phyloP scores from a whole-genome alignment of 1,140 invertebrate species.

The Drosophila parabipectinata region DNA sequence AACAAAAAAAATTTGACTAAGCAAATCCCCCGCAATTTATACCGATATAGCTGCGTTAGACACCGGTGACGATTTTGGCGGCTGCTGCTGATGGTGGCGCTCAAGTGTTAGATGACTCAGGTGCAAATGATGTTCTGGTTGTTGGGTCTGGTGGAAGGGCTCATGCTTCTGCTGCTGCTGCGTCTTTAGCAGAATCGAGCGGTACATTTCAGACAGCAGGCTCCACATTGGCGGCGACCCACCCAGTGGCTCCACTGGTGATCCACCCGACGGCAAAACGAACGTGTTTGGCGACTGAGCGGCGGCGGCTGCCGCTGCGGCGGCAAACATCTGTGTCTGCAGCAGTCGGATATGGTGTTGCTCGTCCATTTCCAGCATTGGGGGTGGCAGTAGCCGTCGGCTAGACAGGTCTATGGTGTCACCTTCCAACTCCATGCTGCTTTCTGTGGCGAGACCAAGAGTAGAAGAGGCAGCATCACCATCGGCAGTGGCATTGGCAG shows the following conservation, averaged over 20 bases:
- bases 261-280: slow-evolving; percentile 10
- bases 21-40: slow-evolving; percentile 31
- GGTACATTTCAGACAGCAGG: slow-evolving; percentile 77
- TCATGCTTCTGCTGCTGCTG: slow-evolving; percentile 41
- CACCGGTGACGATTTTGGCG: slow-evolving; percentile 41
- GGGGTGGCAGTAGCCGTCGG: not conserved
- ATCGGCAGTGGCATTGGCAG: slow-evolving; percentile 4
- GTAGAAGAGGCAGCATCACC: slow-evolving; percentile 12
- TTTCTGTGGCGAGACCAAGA: slow-evolving; percentile 8
- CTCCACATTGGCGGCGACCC: slow-evolving; percentile 76
- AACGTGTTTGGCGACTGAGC: slow-evolving; percentile 21
- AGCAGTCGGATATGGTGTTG: slow-evolving; percentile 67
- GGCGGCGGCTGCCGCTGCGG: slow-evolving; percentile 71
- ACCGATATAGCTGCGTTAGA: slow-evolving; percentile 74
- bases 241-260: slow-evolving; percentile 18
- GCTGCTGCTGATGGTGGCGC: slow-evolving; percentile 39
- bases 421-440: slow-evolving; percentile 41
- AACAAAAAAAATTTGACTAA: slow-evolving; percentile 47
- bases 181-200: slow-evolving; percentile 74
- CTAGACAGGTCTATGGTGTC: slow-evolving; percentile 21
- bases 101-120: slow-evolving; percentile 12
- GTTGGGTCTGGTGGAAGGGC: not conserved
- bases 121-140: slow-evolving; percentile 26
- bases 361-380: slow-evolving; percentile 52
- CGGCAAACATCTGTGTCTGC: slow-evolving; percentile 81